These are phyloP conservation scores for Phoenicopterus ruber DNA, from an alignment of 2,113 vertebrate species.

Conservation along the genomic window DNA sequence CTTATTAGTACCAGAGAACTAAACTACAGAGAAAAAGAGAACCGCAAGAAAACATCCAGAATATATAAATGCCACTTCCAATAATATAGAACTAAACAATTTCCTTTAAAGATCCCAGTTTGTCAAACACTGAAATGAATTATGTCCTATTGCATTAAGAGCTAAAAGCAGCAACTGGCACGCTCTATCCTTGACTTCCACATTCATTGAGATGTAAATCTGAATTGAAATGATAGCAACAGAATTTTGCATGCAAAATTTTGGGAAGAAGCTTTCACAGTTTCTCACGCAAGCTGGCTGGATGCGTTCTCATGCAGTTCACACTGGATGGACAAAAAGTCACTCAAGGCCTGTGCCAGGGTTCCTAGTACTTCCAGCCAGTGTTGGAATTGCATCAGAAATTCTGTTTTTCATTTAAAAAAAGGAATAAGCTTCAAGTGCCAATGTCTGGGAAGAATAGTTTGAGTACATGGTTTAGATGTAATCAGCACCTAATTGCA, in stretches of 20 bases:
- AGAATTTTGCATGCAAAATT: background rate
- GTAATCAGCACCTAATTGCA: background rate
- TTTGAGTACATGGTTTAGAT: background rate
- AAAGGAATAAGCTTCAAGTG: background rate
- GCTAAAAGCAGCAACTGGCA: slow-evolving; percentile 1
- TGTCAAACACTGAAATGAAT: slow-evolving; percentile 38
- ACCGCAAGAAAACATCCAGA: background rate
- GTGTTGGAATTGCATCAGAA: background rate
- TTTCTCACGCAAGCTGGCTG: background rate
- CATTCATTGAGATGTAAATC: background rate
- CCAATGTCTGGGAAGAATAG: background rate
- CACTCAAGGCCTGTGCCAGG: background rate
- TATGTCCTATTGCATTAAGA: background rate
- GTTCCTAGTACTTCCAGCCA: background rate
- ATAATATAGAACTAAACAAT: slow-evolving; percentile 10
- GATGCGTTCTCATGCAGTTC: background rate
- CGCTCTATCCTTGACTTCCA: background rate
- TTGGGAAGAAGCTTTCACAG: background rate
- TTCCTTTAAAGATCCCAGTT: slow-evolving; percentile 29
- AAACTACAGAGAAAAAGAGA: slow-evolving; percentile 14
- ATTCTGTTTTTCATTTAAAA: background rate
- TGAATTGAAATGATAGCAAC: background rate
- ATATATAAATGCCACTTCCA: slow-evolving; percentile 35
- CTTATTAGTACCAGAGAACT: background rate
- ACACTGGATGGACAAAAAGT: background rate